Evolutionary conservation across 2,888 invertebrate species (phyloP).

Genomic region (Bembecia ichneumoniformis): DNA sequence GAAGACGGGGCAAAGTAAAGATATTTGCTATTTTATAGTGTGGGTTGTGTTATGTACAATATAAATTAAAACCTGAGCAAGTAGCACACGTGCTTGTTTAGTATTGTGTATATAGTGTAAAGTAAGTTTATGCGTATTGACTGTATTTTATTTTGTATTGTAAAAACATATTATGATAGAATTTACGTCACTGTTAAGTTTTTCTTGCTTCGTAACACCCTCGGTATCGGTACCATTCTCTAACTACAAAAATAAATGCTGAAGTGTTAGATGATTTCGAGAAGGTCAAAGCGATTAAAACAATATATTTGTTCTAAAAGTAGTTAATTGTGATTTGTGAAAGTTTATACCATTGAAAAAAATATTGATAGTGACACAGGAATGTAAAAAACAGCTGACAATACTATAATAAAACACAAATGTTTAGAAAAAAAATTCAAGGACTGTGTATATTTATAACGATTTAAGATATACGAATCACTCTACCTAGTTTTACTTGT

Average conservation of each 20-base stretch:
- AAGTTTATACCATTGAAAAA: slow-evolving; percentile 18
- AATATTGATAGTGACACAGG: slow-evolving; percentile 43
- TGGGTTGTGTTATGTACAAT: slow-evolving; percentile 70
- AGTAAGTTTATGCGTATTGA: slow-evolving; percentile 26
- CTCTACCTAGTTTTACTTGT: slow-evolving; percentile 52
- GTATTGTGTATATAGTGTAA: slow-evolving; percentile 61
- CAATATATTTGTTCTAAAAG: slow-evolving; percentile 2
- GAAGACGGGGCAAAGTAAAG: slow-evolving; percentile 16
- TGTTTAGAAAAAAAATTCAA: slow-evolving; percentile 34
- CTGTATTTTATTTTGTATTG: neutral
- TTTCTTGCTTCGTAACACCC: neutral
- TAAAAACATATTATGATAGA: neutral
- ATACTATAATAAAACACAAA: slow-evolving; percentile 64
- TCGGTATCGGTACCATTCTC: neutral
- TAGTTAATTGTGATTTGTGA: slow-evolving; percentile 1
- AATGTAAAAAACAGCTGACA: slow-evolving; percentile 65
- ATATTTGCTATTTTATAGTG: slow-evolving; percentile 62
- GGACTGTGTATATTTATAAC: slow-evolving; percentile 39
- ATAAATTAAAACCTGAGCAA: slow-evolving; percentile 55
- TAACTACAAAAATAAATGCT: neutral
- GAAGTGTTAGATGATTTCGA: neutral
- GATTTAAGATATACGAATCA: slow-evolving; percentile 63
- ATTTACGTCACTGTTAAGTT: slow-evolving; percentile 1
- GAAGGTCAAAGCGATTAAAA: neutral
- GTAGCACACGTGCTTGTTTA: slow-evolving; percentile 55